Percentiles rank a stretch among this genome's conserved stretches.
Conservation (phyloP, 2,888 invertebrate genomes). For the Crocallis elinguaria region DNA sequence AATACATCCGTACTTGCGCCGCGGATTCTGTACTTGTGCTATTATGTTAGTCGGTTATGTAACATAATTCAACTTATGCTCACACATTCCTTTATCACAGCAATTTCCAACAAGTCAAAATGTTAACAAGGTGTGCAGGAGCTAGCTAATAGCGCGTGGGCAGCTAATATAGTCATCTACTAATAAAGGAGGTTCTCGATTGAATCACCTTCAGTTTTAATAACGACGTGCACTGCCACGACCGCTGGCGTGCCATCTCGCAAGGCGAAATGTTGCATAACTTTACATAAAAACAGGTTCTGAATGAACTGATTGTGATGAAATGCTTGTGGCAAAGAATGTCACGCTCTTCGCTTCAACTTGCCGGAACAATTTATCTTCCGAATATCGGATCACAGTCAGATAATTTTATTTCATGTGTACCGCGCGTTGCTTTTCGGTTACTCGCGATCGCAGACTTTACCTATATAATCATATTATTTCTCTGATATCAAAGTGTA, state of each 20-base stretch:
- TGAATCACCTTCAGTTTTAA: constrained; percentile 66
- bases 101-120: constrained; percentile 37
- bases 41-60: no score
- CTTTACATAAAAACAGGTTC: constrained; percentile 21
- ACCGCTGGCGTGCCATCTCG: constrained; percentile 40
- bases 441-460: no score
- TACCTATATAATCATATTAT: no score
- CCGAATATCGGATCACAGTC: no score
- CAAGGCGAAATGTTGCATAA: constrained; percentile 46
- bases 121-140: constrained; percentile 44
- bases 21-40: no score
- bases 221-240: constrained; percentile 44
- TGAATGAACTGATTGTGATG: constrained; percentile 11
- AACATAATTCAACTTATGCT: background rate
- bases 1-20: no score
- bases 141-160: constrained; percentile 55
- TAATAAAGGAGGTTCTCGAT: constrained; percentile 61
- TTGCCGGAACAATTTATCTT: background rate
- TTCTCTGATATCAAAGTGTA: no score
- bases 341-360: background rate
- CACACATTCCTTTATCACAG: constrained; percentile 14
- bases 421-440: no score
- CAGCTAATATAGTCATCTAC: constrained; percentile 64
- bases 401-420: no score
- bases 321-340: background rate